phyloP scores from a whole-genome alignment of 2,888 invertebrate genomes.

The Acanthosepion lycidas region DNA sequence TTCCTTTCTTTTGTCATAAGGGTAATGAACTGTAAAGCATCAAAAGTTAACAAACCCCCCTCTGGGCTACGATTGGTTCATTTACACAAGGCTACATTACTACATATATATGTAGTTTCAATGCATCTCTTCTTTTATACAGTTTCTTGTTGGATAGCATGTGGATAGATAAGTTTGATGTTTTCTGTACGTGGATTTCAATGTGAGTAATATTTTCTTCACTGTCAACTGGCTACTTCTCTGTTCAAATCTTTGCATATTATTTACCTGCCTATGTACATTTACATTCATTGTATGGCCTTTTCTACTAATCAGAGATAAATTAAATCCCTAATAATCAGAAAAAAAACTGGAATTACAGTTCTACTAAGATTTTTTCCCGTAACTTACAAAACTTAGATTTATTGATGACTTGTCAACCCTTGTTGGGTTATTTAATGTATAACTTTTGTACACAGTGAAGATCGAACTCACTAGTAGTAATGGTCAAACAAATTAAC shows the following conservation, averaged over 20 bases:
- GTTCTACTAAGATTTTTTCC: too few relatives aligned
- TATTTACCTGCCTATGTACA: background rate
- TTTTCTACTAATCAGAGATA: background rate
- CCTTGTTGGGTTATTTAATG: too few relatives aligned
- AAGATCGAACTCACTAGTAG: too few relatives aligned
- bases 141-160: background rate
- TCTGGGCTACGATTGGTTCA: background rate
- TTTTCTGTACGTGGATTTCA: background rate
- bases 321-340: background rate
- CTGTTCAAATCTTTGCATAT: background rate
- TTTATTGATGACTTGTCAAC: too few relatives aligned
- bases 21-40: slow-evolving; percentile 17
- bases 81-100: background rate
- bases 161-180: slow-evolving; percentile 33
- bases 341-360: background rate
- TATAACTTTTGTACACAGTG: too few relatives aligned
- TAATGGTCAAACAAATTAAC: too few relatives aligned
- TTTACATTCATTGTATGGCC: background rate
- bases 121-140: background rate
- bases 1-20: background rate
- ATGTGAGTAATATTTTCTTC: background rate
- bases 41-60: background rate
- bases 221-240: background rate
- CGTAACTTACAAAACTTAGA: too few relatives aligned
- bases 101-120: background rate